Conservation (phyloP, 2,888 invertebrate species). For the Pandemis corylana region DNA sequence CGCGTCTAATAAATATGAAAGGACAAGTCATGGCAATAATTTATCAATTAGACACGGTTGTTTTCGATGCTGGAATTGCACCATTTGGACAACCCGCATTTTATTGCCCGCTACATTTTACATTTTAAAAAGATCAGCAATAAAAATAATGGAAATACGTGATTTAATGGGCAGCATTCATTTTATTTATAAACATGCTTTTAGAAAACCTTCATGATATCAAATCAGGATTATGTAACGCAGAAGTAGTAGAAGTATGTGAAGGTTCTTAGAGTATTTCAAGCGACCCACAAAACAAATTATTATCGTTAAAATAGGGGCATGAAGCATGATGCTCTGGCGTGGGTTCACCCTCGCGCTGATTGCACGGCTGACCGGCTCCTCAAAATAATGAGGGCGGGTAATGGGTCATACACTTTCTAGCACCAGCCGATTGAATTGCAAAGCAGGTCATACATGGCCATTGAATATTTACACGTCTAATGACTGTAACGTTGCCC, state of each 20-base stretch:
- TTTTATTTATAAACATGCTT: slow-evolving; percentile 7
- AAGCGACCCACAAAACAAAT: background rate
- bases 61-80: slow-evolving; percentile 70
- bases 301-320: slow-evolving; percentile 3
- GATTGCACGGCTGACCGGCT: slow-evolving; percentile 49
- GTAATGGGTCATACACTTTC: slow-evolving; percentile 69
- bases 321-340: background rate
- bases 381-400: slow-evolving; percentile 63
- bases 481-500: slow-evolving; percentile 68
- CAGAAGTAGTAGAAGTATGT: background rate
- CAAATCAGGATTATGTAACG: background rate
- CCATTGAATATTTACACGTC: slow-evolving; percentile 76
- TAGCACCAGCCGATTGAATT: slow-evolving; percentile 72
- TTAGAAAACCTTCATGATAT: background rate
- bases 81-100: slow-evolving; percentile 70
- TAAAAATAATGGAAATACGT: slow-evolving; percentile 52
- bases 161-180: slow-evolving; percentile 11
- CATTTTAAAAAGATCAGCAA: slow-evolving; percentile 47
- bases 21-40: slow-evolving; percentile 73
- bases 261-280: background rate
- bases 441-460: slow-evolving; percentile 67
- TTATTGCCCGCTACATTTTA: slow-evolving; percentile 64
- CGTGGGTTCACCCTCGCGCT: slow-evolving; percentile 44
- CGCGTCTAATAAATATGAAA: slow-evolving; percentile 74
- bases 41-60: slow-evolving; percentile 78